Percentiles rank a stretch among this genome's conserved stretches.
Evolutionary conservation across 2,113 vertebrate genomes (phyloP).

Genomic region (Girardinichthys multiradiatus): DNA sequence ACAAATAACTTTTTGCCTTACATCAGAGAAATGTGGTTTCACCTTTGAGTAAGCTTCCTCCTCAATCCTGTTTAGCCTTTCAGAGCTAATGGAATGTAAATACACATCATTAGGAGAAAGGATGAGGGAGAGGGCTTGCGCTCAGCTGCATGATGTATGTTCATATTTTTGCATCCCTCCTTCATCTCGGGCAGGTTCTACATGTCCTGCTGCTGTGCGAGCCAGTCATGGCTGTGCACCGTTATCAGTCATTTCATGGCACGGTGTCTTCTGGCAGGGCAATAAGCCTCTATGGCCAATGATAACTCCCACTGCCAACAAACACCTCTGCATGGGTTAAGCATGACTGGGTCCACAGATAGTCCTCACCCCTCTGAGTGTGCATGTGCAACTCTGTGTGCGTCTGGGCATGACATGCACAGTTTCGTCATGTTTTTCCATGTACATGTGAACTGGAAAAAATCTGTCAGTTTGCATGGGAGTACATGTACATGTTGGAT

Average conservation of each 20-base stretch:
- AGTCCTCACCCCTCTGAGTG: conserved; percentile 25
- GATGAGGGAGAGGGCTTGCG: conserved; percentile 9
- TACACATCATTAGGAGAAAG: conserved; percentile 44
- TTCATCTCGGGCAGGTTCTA: conserved; percentile 41
- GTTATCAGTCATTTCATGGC: conserved; percentile 68
- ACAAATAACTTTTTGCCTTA: conserved; percentile 56
- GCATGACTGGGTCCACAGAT: conserved; percentile 57
- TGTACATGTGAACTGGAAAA: neutral
- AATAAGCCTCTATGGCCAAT: conserved; percentile 68
- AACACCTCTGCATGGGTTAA: conserved; percentile 67
- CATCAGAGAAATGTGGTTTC: conserved; percentile 46
- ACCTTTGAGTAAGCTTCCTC: conserved; percentile 29
- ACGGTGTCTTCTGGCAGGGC: conserved; percentile 57
- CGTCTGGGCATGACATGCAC: neutral
- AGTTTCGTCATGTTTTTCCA: conserved; percentile 1
- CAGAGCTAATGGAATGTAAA: conserved; percentile 59
- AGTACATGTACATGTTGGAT: conserved; percentile 19
- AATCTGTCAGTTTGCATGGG: conserved; percentile 10
- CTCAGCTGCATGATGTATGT: conserved; percentile 46
- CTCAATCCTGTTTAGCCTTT: conserved; percentile 47
- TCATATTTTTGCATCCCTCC: conserved; percentile 32
- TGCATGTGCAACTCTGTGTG: neutral
- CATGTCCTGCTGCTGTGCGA: conserved; percentile 45
- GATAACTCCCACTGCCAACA: conserved; percentile 67
- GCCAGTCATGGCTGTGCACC: conserved; percentile 39